A percentile compares a stretch with the other conserved stretches of the same genome.
Evolutionary conservation across 37 sponge, comb jelly and placozoan species (phyloP).

Genomic region (Diacarnus erythraeanus): DNA sequence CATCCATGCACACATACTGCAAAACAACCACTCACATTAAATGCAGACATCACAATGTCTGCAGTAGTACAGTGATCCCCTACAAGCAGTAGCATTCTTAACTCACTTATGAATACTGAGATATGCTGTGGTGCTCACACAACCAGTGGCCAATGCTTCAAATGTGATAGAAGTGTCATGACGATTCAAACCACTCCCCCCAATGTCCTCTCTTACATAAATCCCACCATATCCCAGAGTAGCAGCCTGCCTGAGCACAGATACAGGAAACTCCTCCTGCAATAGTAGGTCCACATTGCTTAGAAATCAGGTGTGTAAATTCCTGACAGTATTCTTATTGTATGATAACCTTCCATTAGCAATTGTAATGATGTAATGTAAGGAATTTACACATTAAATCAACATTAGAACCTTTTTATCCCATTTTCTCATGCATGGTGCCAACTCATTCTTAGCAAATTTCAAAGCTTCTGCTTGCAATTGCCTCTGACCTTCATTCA

Average conservation of each 20-base stretch:
- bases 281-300: not conserved
- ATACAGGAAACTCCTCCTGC: constrained; percentile 90
- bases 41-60: not conserved
- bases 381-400: not conserved
- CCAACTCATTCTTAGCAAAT: constrained; percentile 85
- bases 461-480: constrained; percentile 72
- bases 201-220: constrained; percentile 72
- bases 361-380: not conserved
- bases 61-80: not conserved
- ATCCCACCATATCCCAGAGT: constrained; percentile 92
- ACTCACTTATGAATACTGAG: constrained; percentile 92
- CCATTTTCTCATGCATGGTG: constrained; percentile 79
- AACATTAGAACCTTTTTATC: constrained; percentile 90
- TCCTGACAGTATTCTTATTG: not conserved
- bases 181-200: constrained; percentile 79
- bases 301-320: not conserved
- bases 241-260: constrained; percentile 81
- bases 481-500: constrained; percentile 74
- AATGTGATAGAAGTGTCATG: constrained; percentile 90
- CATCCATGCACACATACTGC: constrained; percentile 96
- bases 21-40: not conserved
- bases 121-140: constrained; percentile 97
- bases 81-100: not conserved
- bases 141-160: constrained; percentile 95
- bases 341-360: not conserved